phyloP scores from a whole-genome alignment of 2,797 vertebrate species.

The Prunella strophiata region DNA sequence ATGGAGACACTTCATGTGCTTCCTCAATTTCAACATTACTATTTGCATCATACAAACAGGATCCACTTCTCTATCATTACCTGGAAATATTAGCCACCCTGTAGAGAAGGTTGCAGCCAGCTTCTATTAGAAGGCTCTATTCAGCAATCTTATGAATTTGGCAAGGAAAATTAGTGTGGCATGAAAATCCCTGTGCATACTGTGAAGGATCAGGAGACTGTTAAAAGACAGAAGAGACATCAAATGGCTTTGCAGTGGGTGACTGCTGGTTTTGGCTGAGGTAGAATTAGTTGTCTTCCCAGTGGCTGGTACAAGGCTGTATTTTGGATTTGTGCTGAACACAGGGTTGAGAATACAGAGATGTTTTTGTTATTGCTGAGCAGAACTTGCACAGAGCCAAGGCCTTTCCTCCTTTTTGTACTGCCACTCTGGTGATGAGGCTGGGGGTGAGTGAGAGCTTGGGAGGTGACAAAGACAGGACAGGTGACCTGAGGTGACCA shows the following conservation, averaged over 20 bases:
- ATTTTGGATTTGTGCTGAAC: neutral
- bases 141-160: neutral
- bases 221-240: neutral
- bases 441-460: fast-evolving
- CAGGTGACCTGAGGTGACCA: neutral
- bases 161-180: neutral
- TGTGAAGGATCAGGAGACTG: neutral
- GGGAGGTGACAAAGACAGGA: neutral
- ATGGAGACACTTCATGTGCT: neutral
- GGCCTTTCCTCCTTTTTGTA: neutral
- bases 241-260: neutral
- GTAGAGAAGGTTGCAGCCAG: neutral
- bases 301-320: fast-evolving
- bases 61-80: neutral
- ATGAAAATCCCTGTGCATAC: neutral
- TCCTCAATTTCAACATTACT: neutral
- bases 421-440: fast-evolving
- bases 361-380: neutral
- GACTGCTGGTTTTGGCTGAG: neutral
- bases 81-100: neutral
- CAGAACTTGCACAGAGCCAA: neutral
- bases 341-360: neutral
- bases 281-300: neutral
- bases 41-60: neutral
- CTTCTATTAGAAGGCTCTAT: neutral